Percentiles rank a stretch among this genome's conserved stretches.
phyloP scores from a whole-genome alignment of 1,140 invertebrate genomes.

The Drosophila lowei region DNA sequence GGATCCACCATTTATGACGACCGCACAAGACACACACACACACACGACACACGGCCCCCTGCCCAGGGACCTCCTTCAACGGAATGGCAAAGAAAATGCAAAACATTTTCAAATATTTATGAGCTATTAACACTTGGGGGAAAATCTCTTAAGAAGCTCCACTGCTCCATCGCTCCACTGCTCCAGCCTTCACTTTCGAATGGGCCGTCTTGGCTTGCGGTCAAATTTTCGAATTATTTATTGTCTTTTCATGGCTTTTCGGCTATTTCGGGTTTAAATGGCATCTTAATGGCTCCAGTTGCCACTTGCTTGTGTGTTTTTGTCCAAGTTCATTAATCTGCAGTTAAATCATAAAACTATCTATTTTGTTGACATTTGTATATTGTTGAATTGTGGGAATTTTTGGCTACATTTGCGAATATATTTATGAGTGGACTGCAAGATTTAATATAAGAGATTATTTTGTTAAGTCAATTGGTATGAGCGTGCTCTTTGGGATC shows the following conservation, averaged over 20 bases:
- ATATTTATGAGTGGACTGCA: too few species aligned
- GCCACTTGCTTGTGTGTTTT: constrained; percentile 12
- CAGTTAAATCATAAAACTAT: constrained; percentile 38
- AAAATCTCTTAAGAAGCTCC: constrained; percentile 54
- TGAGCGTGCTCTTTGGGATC: too few species aligned
- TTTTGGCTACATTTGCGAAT: constrained; percentile 15
- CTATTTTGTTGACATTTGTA: background rate
- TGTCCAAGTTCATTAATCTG: constrained; percentile 32
- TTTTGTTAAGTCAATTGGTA: too few species aligned
- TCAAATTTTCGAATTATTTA: constrained; percentile 49
- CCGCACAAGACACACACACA: constrained; percentile 43
- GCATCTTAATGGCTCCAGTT: constrained; percentile 27
- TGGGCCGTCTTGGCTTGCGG: constrained; percentile 8
- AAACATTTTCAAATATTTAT: constrained; percentile 82
- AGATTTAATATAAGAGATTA: too few species aligned
- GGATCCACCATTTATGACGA: constrained; percentile 70
- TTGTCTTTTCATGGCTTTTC: constrained; percentile 47
- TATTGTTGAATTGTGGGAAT: constrained; percentile 20
- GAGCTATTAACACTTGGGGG: constrained; percentile 78
- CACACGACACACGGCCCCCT: constrained; percentile 2
- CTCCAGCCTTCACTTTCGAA: constrained; percentile 3
- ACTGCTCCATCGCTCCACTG: constrained; percentile 23
- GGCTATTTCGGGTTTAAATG: constrained; percentile 45
- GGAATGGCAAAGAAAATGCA: constrained; percentile 58
- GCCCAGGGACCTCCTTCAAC: constrained; percentile 9